These are phyloP conservation scores for Pachyuromys duprasi DNA, from an alignment of 2,797 vertebrate genomes.

Conservation along the genomic window DNA sequence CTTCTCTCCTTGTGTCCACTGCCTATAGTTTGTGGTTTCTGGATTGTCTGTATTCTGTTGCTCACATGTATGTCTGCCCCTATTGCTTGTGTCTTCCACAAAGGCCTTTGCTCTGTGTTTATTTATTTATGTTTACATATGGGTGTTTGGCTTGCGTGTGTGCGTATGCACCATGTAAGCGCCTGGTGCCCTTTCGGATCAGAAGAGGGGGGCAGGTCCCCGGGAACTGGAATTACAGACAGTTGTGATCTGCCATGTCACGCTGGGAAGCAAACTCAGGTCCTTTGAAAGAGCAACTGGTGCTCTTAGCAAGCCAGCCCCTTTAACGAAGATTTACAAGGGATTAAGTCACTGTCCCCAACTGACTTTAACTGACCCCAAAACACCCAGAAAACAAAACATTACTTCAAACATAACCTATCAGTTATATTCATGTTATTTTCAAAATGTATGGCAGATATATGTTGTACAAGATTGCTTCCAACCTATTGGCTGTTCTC, in stretches of 20 bases:
- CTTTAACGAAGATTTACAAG: no score
- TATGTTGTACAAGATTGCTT: not conserved
- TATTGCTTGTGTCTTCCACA: not conserved
- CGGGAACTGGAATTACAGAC: not conserved
- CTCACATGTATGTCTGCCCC: not conserved
- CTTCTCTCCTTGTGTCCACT: not conserved
- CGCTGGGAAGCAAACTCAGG: not conserved
- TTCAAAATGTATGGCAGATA: not conserved
- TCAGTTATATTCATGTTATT: not conserved
- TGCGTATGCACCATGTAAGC: no score
- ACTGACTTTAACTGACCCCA: not conserved
- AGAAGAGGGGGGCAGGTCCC: not conserved
- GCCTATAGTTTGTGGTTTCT: not conserved
- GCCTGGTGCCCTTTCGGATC: not conserved
- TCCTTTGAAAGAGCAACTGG: not conserved
- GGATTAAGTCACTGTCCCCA: not conserved
- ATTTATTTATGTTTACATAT: not conserved
- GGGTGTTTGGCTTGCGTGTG: not conserved
- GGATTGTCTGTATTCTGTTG: not conserved
- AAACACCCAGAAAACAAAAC: not conserved
- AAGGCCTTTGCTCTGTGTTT: not conserved
- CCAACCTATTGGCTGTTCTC: not conserved
- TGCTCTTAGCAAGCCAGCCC: no score
- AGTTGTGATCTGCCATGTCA: no score
- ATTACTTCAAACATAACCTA: not conserved